These are phyloP conservation scores for Andrena fulva DNA, from an alignment of 2,888 invertebrate species.

Conservation along the genomic window DNA sequence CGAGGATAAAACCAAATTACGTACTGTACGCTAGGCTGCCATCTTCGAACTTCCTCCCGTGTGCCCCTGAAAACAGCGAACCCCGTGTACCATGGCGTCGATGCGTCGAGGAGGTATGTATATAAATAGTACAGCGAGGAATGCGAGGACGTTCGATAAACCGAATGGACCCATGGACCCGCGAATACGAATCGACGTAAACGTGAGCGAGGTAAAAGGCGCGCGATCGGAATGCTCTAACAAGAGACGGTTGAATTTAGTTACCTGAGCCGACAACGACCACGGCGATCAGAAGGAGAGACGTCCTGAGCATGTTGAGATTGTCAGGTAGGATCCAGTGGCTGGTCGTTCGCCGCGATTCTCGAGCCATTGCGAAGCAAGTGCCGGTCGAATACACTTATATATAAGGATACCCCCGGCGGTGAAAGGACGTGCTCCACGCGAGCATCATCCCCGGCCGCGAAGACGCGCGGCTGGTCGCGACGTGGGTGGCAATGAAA, in stretches of 20 bases:
- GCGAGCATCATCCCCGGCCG: constrained; percentile 39
- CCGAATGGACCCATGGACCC: neutral
- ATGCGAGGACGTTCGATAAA: constrained; percentile 1
- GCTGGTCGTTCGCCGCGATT: constrained; percentile 15
- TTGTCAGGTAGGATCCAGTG: neutral
- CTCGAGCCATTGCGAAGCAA: constrained; percentile 41
- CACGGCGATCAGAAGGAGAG: constrained; percentile 19
- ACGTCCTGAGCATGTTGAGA: neutral
- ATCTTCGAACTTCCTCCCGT: neutral
- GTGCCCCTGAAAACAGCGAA: constrained; percentile 20
- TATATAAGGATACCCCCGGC: constrained; percentile 66
- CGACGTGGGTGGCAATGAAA: constrained; percentile 56
- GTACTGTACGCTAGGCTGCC: constrained; percentile 36
- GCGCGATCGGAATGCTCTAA: neutral
- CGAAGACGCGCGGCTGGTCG: neutral
- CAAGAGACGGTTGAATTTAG: neutral
- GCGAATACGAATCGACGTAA: neutral
- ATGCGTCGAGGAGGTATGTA: neutral
- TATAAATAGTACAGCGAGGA: constrained; percentile 21
- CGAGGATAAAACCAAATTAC: constrained; percentile 10
- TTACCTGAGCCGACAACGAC: constrained; percentile 48
- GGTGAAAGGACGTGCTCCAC: constrained; percentile 59
- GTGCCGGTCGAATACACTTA: constrained; percentile 48
- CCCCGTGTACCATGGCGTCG: neutral
- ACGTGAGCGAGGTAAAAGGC: neutral